Conservation (phyloP, 2,113 vertebrate species). For the Tachysurus fulvidraco region DNA sequence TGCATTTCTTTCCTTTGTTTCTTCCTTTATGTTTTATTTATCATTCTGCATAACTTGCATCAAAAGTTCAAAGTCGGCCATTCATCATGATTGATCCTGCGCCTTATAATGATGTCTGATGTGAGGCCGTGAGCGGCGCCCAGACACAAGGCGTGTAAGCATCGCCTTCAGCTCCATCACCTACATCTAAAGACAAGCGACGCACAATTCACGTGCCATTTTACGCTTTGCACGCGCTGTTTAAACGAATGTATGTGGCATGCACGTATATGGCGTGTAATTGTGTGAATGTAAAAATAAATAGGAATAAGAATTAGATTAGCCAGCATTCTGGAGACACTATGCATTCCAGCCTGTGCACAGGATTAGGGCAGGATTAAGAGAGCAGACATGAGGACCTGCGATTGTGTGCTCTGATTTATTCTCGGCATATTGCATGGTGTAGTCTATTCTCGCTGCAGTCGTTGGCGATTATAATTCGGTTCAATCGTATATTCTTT, state of each 20-base stretch:
- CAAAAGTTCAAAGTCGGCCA: not conserved
- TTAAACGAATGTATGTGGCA: not conserved
- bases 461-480: not conserved
- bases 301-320: not conserved
- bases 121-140: constrained; percentile 28
- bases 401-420: constrained; percentile 6
- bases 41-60: not conserved
- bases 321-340: not conserved
- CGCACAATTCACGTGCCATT: constrained; percentile 3
- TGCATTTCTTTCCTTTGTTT: not conserved
- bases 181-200: not conserved
- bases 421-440: constrained; percentile 1
- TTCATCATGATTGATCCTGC: not conserved
- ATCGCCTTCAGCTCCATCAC: constrained; percentile 20
- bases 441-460: not conserved
- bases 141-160: constrained; percentile 48
- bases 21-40: not conserved
- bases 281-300: not conserved
- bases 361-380: not conserved
- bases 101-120: not conserved
- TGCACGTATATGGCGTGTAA: not conserved
- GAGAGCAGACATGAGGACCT: constrained; percentile 26
- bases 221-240: not conserved
- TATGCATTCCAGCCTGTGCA: constrained; percentile 41
- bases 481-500: not conserved